Evolutionary conservation across 2,113 vertebrate species (phyloP).

Genomic region (Pelecanus crispus): DNA sequence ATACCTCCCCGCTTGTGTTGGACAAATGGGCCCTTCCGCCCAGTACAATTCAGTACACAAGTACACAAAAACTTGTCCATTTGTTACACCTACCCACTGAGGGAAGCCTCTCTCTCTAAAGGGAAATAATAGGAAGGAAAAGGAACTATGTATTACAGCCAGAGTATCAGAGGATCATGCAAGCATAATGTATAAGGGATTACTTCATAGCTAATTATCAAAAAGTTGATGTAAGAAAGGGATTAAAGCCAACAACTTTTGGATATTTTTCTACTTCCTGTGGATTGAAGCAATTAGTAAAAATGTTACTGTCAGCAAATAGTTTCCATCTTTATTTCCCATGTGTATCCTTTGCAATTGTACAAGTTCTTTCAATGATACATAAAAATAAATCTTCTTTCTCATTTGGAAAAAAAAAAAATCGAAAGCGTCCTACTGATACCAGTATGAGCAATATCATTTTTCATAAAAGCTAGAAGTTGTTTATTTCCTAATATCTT

Average conservation of each 20-base stretch:
- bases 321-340: constrained; percentile 26
- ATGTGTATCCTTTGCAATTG: neutral
- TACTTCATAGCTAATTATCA: neutral
- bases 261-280: neutral
- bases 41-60: too few species aligned
- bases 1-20: neutral
- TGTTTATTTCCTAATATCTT: neutral
- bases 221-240: neutral
- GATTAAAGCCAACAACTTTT: neutral
- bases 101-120: neutral
- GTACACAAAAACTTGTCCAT: neutral
- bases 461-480: neutral
- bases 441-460: neutral
- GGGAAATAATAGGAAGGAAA: neutral
- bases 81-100: neutral
- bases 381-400: constrained; percentile 6
- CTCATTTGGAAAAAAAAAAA: neutral
- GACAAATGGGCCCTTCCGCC: neutral
- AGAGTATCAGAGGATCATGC: neutral
- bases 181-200: neutral
- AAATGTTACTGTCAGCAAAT: neutral
- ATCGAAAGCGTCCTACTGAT: neutral
- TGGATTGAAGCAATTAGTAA: constrained; percentile 29
- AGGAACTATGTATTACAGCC: neutral
- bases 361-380: neutral